These are phyloP conservation scores for Formica selysi DNA, from an alignment of 1,140 invertebrate genomes.

Conservation along the genomic window DNA sequence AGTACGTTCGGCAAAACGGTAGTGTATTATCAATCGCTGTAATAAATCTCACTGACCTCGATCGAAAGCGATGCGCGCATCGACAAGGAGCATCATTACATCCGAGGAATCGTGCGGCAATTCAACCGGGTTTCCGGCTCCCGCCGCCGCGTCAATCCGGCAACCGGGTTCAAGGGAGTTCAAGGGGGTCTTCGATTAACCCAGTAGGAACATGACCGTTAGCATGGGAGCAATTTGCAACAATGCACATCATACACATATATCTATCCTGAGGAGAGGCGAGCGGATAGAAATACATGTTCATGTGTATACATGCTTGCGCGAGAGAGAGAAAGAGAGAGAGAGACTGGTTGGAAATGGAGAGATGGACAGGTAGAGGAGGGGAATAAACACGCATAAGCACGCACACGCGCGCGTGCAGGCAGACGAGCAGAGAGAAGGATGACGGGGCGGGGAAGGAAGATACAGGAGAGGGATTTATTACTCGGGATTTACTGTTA, in stretches of 20 bases:
- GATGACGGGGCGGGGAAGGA: conserved; percentile 46
- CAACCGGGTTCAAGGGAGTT: conserved; percentile 48
- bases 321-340: conserved; percentile 24
- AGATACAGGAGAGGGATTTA: conserved; percentile 80
- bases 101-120: conserved; percentile 8
- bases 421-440: conserved; percentile 29
- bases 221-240: conserved; percentile 79
- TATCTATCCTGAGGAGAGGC: conserved; percentile 21
- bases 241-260: conserved; percentile 45
- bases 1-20: neutral
- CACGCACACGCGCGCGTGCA: neutral
- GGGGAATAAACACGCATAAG: conserved; percentile 12
- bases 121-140: conserved; percentile 39
- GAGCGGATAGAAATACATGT: conserved; percentile 32
- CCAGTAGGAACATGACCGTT: conserved; percentile 66
- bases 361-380: conserved; percentile 68
- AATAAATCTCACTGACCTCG: conserved; percentile 60
- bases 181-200: conserved; percentile 62
- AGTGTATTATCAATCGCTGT: conserved; percentile 33
- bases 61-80: conserved; percentile 22
- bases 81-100: conserved; percentile 19
- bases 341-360: conserved; percentile 33
- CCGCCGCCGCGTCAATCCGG: conserved; percentile 15
- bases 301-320: too few species aligned
- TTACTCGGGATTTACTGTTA: conserved; percentile 86